Evolutionary conservation across 2,888 invertebrate genomes (phyloP).

Genomic region (Hirtodrosophila trivittata): DNA sequence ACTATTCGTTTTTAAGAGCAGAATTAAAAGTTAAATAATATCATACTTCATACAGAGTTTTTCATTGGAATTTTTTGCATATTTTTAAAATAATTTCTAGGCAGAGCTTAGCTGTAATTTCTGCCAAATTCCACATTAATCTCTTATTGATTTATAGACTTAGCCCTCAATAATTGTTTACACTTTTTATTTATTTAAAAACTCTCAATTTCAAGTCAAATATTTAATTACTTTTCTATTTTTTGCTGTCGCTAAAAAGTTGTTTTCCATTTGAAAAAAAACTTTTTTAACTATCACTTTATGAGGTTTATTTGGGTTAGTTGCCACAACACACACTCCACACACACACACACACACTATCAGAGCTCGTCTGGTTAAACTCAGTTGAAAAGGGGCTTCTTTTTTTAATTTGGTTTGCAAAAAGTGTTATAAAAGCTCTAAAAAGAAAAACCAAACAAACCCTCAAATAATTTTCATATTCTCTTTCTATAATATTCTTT

Average conservation of each 20-base stretch:
- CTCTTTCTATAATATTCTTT: conserved; percentile 21
- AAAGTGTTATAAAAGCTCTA: conserved; percentile 26
- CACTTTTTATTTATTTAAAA: not conserved
- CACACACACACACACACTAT: conserved; percentile 4
- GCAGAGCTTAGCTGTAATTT: no score
- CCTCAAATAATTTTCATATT: conserved; percentile 43
- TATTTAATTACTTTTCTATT: not conserved
- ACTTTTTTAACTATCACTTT: conserved; percentile 72
- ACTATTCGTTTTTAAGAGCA: no score
- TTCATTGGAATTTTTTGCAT: no score
- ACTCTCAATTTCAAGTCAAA: conserved; percentile 6
- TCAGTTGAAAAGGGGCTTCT: conserved; percentile 61
- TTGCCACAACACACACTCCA: conserved; percentile 21
- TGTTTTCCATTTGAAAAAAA: conserved; percentile 32
- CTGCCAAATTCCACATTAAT: no score
- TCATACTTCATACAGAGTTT: no score
- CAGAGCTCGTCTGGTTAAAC: conserved; percentile 46
- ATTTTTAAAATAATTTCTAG: no score
- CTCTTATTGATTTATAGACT: no score
- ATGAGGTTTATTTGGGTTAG: conserved; percentile 67
- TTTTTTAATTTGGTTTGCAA: conserved; percentile 47
- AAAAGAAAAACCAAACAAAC: not conserved
- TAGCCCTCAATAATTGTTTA: not conserved
- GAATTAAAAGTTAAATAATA: no score
- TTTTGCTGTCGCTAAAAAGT: conserved; percentile 20